phyloP scores from a whole-genome alignment of 2,888 invertebrate genomes.

The Epinotia ramella region DNA sequence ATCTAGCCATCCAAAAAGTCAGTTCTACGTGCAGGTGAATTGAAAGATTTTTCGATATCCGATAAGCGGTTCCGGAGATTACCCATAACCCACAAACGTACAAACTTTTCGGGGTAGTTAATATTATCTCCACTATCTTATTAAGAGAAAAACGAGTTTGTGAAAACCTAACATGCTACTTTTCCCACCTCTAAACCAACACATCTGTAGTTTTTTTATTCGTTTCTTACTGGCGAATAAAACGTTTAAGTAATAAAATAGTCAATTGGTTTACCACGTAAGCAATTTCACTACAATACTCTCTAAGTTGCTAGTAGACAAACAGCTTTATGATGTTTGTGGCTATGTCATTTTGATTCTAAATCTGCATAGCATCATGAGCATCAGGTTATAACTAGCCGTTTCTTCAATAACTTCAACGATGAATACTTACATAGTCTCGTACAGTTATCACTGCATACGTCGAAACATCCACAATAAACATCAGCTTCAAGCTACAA shows the following conservation, averaged over 20 bases:
- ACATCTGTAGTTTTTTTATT: no score
- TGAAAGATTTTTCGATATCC: no score
- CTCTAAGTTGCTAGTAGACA: neutral
- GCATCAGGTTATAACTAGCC: neutral
- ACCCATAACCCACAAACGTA: no score
- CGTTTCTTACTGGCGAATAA: neutral
- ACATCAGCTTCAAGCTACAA: slow-evolving; percentile 48
- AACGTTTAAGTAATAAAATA: no score
- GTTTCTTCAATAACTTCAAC: neutral
- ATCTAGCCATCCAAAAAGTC: no score
- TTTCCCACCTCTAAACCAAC: neutral
- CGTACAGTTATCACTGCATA: slow-evolving; percentile 45
- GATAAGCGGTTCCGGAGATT: no score
- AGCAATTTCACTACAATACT: no score
- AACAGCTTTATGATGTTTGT: neutral
- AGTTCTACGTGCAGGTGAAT: no score
- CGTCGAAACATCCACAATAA: slow-evolving; percentile 51
- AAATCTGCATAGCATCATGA: neutral
- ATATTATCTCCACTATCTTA: neutral
- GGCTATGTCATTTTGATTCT: no score
- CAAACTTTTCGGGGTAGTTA: neutral
- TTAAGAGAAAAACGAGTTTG: neutral
- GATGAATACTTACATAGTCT: slow-evolving; percentile 13
- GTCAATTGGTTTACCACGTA: no score
- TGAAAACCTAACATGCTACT: neutral